Conservation (phyloP, 1,140 invertebrate genomes). For the Atta cephalotes region DNA sequence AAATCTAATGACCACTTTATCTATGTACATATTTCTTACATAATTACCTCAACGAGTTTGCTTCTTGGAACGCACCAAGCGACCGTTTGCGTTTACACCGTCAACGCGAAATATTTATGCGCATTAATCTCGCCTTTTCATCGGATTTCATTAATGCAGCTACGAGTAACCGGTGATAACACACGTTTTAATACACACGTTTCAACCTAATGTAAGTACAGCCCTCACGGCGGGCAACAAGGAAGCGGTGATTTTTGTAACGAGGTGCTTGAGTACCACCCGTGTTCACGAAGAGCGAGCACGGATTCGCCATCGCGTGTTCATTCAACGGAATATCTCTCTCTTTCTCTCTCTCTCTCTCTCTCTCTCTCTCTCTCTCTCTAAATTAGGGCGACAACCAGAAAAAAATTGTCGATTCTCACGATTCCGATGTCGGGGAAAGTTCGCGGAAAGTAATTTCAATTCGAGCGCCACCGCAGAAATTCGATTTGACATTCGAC, state of each 20-base stretch:
- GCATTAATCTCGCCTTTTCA: conserved; percentile 74
- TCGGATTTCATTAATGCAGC: conserved; percentile 75
- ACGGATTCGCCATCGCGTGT: conserved; percentile 49
- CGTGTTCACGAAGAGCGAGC: conserved; percentile 35
- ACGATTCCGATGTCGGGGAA: conserved; percentile 26
- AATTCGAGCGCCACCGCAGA: conserved; percentile 72
- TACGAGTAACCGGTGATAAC: conserved; percentile 65
- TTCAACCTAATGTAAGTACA: conserved; percentile 34
- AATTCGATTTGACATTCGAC: conserved; percentile 75
- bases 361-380: conserved; percentile 2
- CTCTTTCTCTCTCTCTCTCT: conserved; percentile 13
- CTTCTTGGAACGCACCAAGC: conserved; percentile 62
- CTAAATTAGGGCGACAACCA: background rate
- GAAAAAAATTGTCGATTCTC: conserved; percentile 52
- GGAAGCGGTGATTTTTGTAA: conserved; percentile 55
- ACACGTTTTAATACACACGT: conserved; percentile 61
- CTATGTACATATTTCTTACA: conserved; percentile 76
- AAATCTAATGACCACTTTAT: conserved; percentile 75
- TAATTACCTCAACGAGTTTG: conserved; percentile 71
- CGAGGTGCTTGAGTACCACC: conserved; percentile 42
- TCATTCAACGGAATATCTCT: background rate
- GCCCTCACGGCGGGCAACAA: background rate
- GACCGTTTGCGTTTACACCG: conserved; percentile 62
- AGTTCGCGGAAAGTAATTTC: conserved; percentile 71
- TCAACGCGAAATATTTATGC: conserved; percentile 71